Base-by-base conservation (phyloP, 1,140 invertebrate species). In the Triops cancriformis region DNA sequence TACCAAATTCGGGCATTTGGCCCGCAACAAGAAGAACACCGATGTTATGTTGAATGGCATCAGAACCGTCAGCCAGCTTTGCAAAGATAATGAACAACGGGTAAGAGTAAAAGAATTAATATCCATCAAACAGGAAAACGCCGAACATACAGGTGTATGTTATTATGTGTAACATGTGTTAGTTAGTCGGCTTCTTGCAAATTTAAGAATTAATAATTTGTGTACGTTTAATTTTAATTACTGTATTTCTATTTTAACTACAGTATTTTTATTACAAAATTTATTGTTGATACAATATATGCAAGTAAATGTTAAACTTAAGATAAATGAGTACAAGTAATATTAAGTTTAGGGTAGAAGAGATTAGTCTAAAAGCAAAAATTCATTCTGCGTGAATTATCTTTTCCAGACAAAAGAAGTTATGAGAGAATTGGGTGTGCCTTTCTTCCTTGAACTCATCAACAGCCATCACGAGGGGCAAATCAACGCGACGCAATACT, bases 371-470 rank as follows among this genome's bases (percentile, higher is more conserved):
- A 75, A 14, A 76, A 75, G 73, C 76, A 10, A 74, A 45, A 7
- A 73, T 73, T 31, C 73, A 43, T 76, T 37, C 26, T 51, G 27
- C 37, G 45, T 11, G 23, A 4, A 37, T 76, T 73, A 14, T 26
- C 80, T 72, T 26, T 80, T 76, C 0, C 27, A 77, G 80, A 64
- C 77, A 6, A 72, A 64, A 73, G 28, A 23, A 26, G 3, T 77
- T 41, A n/a, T 78, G 10, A 85, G 87, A 78, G 88, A 90, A 74
- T 86, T 95, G 73, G 94, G 94, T 18, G 87, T 96, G 10, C 93
- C 94, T 10, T 96, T 93, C 91, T 89, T 93, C 78, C 83, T 96
- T 73, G 92, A 95, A 83, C 89, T 95, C 72, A 87, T 96, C 26
- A 93, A 94, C 80, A 90, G 90, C 77, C 86, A 88, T 31, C 86